Evolutionary conservation across 2,113 vertebrate species (phyloP).

Genomic region (Okapia johnstoni): DNA sequence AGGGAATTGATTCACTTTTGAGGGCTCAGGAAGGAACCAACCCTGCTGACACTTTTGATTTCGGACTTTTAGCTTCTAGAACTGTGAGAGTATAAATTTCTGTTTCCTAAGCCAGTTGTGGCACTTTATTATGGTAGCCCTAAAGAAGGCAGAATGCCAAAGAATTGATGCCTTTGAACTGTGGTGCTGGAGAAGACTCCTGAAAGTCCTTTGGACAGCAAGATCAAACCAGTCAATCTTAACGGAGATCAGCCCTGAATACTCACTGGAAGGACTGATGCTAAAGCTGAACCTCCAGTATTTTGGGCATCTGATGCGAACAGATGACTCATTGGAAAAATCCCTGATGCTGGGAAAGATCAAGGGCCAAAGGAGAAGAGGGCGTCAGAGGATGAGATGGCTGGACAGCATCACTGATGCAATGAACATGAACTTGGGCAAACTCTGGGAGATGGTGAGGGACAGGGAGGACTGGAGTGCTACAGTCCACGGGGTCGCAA

Average conservation of each 20-base stretch:
- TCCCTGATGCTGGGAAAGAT: background rate
- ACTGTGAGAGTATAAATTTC: background rate
- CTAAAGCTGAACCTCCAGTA: background rate
- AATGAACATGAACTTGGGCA: background rate
- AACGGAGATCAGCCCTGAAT: background rate
- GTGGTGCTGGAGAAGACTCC: background rate
- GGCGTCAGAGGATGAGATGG: background rate
- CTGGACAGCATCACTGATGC: background rate
- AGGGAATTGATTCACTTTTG: rapidly evolving
- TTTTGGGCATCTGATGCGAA: background rate
- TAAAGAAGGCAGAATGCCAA: background rate
- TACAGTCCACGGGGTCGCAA: background rate
- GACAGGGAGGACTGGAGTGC: background rate
- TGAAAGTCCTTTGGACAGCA: background rate
- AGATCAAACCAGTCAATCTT: background rate
- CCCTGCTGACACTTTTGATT: no score
- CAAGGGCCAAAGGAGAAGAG: rapidly evolving
- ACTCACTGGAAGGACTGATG: background rate
- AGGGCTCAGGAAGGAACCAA: background rate
- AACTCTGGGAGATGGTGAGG: background rate
- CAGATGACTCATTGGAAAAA: background rate
- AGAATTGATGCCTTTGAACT: background rate
- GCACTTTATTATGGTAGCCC: background rate
- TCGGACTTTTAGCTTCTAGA: background rate
- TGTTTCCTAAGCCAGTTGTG: background rate